phyloP scores from a whole-genome alignment of 2,888 invertebrate species.

The Xestia c-nigrum region DNA sequence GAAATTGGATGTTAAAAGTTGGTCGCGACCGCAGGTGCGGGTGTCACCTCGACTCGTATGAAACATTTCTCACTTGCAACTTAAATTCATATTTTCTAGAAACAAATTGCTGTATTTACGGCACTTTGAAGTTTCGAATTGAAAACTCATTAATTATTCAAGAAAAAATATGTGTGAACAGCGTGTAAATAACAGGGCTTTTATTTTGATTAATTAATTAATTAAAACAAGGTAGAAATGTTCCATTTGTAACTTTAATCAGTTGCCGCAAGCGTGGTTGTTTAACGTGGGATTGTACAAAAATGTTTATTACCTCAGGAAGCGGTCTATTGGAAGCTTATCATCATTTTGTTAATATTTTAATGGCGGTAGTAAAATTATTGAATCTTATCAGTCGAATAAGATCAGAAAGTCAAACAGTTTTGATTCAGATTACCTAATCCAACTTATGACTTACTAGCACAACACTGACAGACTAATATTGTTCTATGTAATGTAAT shows the following conservation, averaged over 20 bases:
- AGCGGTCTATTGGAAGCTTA: constrained; percentile 23
- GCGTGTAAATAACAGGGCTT: constrained; percentile 10
- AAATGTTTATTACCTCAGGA: constrained; percentile 13
- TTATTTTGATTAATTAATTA: constrained; percentile 11
- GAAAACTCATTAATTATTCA: constrained; percentile 62
- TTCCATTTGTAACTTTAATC: neutral
- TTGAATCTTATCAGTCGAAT: neutral
- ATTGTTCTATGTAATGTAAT: neutral
- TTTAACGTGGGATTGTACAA: constrained; percentile 1
- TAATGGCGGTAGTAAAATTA: constrained; percentile 20
- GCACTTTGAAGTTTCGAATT: constrained; percentile 69
- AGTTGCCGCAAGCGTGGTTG: neutral
- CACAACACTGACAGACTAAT: neutral
- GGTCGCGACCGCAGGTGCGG: constrained; percentile 80
- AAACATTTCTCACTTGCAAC: constrained; percentile 84
- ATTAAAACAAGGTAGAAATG: constrained; percentile 4
- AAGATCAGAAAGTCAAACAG: neutral
- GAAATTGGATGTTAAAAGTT: constrained; percentile 77
- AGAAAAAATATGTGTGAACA: constrained; percentile 21
- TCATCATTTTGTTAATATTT: constrained; percentile 37
- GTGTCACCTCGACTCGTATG: constrained; percentile 79
- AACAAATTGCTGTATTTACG: constrained; percentile 81
- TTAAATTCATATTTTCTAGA: constrained; percentile 81
- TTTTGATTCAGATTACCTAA: neutral
- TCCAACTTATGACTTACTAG: neutral